Base-by-base conservation (phyloP, 2,797 vertebrate genomes). In the Coranthus polyacanthus region DNA sequence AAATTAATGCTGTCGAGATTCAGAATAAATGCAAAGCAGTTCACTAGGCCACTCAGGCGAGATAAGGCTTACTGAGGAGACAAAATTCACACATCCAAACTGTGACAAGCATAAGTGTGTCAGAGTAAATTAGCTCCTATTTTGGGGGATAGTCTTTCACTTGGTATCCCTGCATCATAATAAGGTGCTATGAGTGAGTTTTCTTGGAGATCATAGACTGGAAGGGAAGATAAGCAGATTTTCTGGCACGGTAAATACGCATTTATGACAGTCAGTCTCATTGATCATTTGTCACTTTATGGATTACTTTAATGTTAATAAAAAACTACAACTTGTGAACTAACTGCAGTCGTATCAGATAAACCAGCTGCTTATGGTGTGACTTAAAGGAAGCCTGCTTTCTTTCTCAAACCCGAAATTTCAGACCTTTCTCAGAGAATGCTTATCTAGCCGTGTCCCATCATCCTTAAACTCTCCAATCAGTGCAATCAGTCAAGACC, bases 391-490 rank as follows among this genome's bases (percentile, higher is more conserved):
- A 71, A 56, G 44, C 20, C 29, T 3, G 7, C 6, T 13, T 47
- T 53, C 43, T 22, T 58, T 52, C 17, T 29, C 0, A 54, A 49
- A 72, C 38, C 2, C 12, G 3, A 12, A 11, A 51, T 49, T 53
- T 61, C 66, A 61, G n/a, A 5, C 17, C 3, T 29, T 45, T 78
- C 52, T 56, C 59, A 11, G 32, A 59, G 47, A 79, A 72, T 59
- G 39, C 50, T 69, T 70, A 65, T 79, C 45, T 66, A 41, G 45
- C 66, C 37, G 37, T 8, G 4, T 72, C 57, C 52, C 46, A 59
- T 81, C 70, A 72, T 84, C 75, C 62, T 79, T 72, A 79, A 62
- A 71, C 58, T 65, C 77, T 78, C 58, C 79, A 88, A 87, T 88
- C 84, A 82, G 72, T 37, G 42, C 67, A 87, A 85, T 88, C 86